A percentile compares a stretch with the other conserved stretches of the same genome.
Conservation (phyloP, 2,888 invertebrate genomes). For the Ophion slaviceki region DNA sequence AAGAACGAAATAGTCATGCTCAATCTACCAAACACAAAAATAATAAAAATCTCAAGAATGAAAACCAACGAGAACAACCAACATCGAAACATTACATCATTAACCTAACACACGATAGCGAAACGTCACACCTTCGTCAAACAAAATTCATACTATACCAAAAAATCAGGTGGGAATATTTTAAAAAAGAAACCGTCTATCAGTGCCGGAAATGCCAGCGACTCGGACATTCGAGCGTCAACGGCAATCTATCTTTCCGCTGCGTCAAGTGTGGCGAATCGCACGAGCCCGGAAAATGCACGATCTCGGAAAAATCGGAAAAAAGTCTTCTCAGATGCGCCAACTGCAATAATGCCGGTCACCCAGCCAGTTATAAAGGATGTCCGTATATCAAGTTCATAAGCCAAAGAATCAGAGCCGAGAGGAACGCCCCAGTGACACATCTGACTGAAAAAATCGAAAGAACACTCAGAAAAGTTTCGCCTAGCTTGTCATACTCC, state of each 20-base stretch:
- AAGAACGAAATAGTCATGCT: constrained; percentile 1
- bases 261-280: constrained; percentile 39
- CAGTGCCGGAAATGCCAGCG: constrained; percentile 48
- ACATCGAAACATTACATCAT: constrained; percentile 41
- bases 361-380: constrained; percentile 41
- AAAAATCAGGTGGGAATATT: constrained; percentile 7
- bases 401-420: not conserved
- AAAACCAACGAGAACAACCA: constrained; percentile 17
- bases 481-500: no score
- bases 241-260: not conserved
- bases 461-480: no score
- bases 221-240: constrained; percentile 22
- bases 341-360: constrained; percentile 16
- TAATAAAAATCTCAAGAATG: constrained; percentile 56
- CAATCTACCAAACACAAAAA: constrained; percentile 31
- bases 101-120: constrained; percentile 24
- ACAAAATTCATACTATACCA: constrained; percentile 13
- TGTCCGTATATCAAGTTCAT: constrained; percentile 38
- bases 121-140: not conserved
- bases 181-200: not conserved
- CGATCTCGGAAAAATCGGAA: not conserved
- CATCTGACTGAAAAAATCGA: no score
- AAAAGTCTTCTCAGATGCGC: constrained; percentile 22
- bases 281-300: constrained; percentile 16
- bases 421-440: no score